phyloP scores from a whole-genome alignment of 2,113 vertebrate genomes.

The Petaurus breviceps region DNA sequence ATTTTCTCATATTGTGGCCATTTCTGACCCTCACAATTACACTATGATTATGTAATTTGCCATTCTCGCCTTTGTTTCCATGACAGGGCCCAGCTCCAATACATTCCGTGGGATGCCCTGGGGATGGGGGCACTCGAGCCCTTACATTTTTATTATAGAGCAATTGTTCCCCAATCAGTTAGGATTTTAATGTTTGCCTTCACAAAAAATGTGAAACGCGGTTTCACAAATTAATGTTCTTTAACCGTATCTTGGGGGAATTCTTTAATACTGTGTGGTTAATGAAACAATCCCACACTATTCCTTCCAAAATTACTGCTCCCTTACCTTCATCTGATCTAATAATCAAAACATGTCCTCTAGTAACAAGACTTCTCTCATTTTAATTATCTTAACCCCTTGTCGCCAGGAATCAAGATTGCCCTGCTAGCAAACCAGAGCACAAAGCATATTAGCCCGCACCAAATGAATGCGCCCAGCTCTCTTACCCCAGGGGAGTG shows the following conservation, averaged over 20 bases:
- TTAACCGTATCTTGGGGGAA: slow-evolving; percentile 82
- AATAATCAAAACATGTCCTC: slow-evolving; percentile 86
- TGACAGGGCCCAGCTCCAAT: slow-evolving; percentile 27
- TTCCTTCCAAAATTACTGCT: slow-evolving; percentile 82
- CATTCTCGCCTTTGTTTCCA: slow-evolving; percentile 45
- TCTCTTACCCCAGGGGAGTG: slow-evolving; percentile 2
- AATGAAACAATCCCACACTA: slow-evolving; percentile 84
- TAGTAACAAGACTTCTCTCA: slow-evolving; percentile 80
- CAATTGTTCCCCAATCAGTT: slow-evolving; percentile 74
- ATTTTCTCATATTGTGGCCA: slow-evolving; percentile 57
- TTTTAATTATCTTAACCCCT: slow-evolving; percentile 83
- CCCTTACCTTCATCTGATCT: slow-evolving; percentile 84
- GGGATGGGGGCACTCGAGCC: slow-evolving; percentile 48
- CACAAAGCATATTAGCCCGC: slow-evolving; percentile 11
- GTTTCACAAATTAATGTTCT: slow-evolving; percentile 84
- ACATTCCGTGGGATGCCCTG: neutral
- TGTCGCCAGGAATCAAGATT: slow-evolving; percentile 55
- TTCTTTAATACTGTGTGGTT: slow-evolving; percentile 83
- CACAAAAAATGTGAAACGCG: slow-evolving; percentile 69
- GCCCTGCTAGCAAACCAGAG: neutral
- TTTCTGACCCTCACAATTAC: slow-evolving; percentile 68
- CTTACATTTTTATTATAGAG: slow-evolving; percentile 71
- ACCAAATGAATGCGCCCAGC: neutral
- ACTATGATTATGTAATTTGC: slow-evolving; percentile 49
- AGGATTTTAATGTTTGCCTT: slow-evolving; percentile 75